These are phyloP conservation scores for Coboldia fuscipes DNA, from an alignment of 1,140 invertebrate genomes.

Conservation along the genomic window DNA sequence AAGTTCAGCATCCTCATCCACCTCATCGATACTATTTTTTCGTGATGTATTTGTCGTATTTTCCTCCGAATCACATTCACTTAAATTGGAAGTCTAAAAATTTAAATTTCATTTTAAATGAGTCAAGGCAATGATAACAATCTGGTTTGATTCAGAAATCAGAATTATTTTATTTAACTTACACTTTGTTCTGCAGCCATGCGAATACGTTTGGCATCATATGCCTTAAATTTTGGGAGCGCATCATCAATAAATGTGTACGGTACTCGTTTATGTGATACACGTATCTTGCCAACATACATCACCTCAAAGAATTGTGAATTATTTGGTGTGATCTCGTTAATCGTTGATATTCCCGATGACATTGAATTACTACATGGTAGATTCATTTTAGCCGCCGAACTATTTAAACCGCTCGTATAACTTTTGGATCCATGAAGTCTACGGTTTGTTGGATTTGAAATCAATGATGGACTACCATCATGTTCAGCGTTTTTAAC, in stretches of 20 bases:
- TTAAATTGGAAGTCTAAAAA: not conserved
- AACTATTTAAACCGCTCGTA: constrained; percentile 18
- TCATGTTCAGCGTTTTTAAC: constrained; percentile 17
- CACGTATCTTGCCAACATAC: constrained; percentile 72
- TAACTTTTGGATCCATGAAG: constrained; percentile 21
- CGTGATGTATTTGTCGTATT: not conserved
- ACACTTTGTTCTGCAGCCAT: constrained; percentile 9
- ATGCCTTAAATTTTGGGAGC: constrained; percentile 56
- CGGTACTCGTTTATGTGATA: constrained; percentile 65
- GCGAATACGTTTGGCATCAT: constrained; percentile 47
- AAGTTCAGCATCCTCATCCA: not conserved
- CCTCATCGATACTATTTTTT: not conserved
- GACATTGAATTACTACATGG: constrained; percentile 17
- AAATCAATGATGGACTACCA: constrained; percentile 16
- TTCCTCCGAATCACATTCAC: not conserved
- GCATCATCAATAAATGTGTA: constrained; percentile 80
- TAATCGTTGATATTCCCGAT: constrained; percentile 33
- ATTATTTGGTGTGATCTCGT: constrained; percentile 59
- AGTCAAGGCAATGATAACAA: no score
- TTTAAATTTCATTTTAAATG: no score
- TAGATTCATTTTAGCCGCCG: constrained; percentile 15
- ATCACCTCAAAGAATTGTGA: constrained; percentile 73
- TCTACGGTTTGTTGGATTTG: constrained; percentile 12
- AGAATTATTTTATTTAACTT: not conserved
- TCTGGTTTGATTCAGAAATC: no score